These are phyloP conservation scores for Dinoponera quadriceps DNA, from an alignment of 1,140 invertebrate species.

Conservation along the genomic window DNA sequence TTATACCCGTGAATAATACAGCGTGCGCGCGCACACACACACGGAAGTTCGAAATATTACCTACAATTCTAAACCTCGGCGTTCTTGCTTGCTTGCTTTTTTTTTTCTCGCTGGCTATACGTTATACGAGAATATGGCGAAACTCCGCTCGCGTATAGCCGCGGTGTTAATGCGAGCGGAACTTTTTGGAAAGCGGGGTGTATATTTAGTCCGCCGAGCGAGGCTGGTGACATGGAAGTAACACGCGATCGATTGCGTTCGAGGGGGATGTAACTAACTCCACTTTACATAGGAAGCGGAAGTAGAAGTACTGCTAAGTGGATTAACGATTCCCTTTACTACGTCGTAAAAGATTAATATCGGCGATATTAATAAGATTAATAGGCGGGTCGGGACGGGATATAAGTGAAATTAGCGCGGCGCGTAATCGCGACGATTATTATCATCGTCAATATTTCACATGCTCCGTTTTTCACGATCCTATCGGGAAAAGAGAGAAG, in stretches of 20 bases:
- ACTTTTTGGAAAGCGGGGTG: conserved; percentile 45
- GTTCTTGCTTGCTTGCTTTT: neutral
- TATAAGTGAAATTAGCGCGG: neutral
- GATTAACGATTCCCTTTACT: conserved; percentile 43
- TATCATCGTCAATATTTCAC: conserved; percentile 8
- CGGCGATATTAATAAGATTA: too few species aligned
- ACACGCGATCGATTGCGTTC: conserved; percentile 70
- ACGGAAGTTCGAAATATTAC: neutral
- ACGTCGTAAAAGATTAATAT: conserved; percentile 17
- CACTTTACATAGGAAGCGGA: conserved; percentile 50
- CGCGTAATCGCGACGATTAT: neutral
- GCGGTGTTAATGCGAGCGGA: conserved; percentile 43
- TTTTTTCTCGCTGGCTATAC: too few species aligned
- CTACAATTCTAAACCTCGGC: neutral
- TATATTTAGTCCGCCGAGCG: conserved; percentile 55
- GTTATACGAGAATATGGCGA: neutral
- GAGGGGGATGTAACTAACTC: conserved; percentile 70
- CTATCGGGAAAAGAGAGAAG: neutral
- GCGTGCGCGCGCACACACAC: too few species aligned
- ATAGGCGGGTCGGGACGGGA: neutral
- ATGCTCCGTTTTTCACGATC: neutral
- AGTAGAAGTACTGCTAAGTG: conserved; percentile 51
- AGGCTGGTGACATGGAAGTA: conserved; percentile 69
- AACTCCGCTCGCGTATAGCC: neutral
- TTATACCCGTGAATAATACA: neutral